Base-by-base conservation (phyloP, 2,113 vertebrate species). In the Actinemys pallida region DNA sequence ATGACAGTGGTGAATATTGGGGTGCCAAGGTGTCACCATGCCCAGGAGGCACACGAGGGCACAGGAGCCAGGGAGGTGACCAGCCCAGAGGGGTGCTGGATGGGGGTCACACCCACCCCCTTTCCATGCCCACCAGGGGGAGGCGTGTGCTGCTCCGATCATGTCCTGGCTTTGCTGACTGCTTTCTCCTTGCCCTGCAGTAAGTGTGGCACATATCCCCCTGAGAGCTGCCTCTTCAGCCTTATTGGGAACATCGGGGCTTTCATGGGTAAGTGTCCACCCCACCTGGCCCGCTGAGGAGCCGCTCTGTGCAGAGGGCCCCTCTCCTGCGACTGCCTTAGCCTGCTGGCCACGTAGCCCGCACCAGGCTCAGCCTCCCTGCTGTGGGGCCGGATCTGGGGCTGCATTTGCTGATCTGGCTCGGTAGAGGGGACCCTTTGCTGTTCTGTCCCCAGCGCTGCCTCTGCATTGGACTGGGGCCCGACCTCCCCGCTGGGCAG, bases 151-250 rank as follows among this genome's bases (percentile, higher is more conserved):
- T 53, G 8, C 5, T 81, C 47, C 5, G 5, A 5, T 25, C 31
- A 22, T 25, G 13, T 54, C 56, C 54, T 13, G 8, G 25, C 54
- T 9, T 22, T 29, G 65, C 94, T 91, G n/a, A 47, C 82, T 10
- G 25, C 87, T 50, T 86, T 89, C 24, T 83, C 88, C 76, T 57
- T 81, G 52, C 94, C 13, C 97, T 25, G n/a, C 75, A 99, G 99
- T 98, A 99, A 99, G 97, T 99, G 99, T 90, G 99, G 99, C 86
- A 99, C 99, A 10, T 99, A 97, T 91, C 99, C 99, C 92, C 99
- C 99, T 9, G 99, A 99, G 97, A 99, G 99, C 97, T 99, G 99
- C 91, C 98, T 99, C 96, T 99, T 99, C 98, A 99, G 99, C 95
- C 98, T 99, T 94, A 99, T 99, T 76, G 99, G 99, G 83, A 99